Evolutionary conservation across 2,888 invertebrate genomes (phyloP).

Genomic region (Criorhina ranunculi): DNA sequence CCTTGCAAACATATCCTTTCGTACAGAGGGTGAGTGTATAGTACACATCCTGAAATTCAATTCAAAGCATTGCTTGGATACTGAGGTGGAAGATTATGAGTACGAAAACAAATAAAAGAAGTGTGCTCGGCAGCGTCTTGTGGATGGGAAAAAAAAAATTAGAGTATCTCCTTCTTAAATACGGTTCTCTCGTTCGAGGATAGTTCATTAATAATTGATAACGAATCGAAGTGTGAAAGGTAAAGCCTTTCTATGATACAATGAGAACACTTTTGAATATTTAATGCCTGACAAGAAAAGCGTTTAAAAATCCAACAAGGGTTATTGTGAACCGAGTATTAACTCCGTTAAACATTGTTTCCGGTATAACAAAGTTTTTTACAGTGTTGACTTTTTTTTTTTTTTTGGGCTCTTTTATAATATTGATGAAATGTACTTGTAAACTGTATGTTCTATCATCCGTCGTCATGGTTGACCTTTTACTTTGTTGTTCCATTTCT

Average conservation of each 20-base stretch:
- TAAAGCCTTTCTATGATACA: slow-evolving; percentile 19
- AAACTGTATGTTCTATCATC: no score
- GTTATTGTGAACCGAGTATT: no score
- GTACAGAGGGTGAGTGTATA: background rate
- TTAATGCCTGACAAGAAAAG: slow-evolving; percentile 25
- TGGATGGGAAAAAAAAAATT: slow-evolving; percentile 6
- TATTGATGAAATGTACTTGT: no score
- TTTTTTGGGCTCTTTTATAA: no score
- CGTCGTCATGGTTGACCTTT: no score
- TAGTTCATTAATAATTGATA: slow-evolving; percentile 62
- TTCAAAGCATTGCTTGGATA: slow-evolving; percentile 24
- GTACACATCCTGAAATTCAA: slow-evolving; percentile 29
- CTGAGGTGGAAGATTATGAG: slow-evolving; percentile 33
- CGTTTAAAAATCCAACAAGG: background rate
- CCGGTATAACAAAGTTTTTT: no score
- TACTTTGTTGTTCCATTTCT: no score
- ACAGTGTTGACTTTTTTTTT: no score
- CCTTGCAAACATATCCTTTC: slow-evolving; percentile 18
- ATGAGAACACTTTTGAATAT: slow-evolving; percentile 42
- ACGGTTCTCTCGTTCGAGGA: slow-evolving; percentile 12
- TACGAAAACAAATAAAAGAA: slow-evolving; percentile 12
- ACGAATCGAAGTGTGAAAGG: slow-evolving; percentile 52
- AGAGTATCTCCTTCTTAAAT: slow-evolving; percentile 21
- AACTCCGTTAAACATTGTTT: no score
- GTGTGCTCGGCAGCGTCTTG: background rate